Conservation (phyloP, 2,113 vertebrate genomes). For the Corapipo altera region DNA sequence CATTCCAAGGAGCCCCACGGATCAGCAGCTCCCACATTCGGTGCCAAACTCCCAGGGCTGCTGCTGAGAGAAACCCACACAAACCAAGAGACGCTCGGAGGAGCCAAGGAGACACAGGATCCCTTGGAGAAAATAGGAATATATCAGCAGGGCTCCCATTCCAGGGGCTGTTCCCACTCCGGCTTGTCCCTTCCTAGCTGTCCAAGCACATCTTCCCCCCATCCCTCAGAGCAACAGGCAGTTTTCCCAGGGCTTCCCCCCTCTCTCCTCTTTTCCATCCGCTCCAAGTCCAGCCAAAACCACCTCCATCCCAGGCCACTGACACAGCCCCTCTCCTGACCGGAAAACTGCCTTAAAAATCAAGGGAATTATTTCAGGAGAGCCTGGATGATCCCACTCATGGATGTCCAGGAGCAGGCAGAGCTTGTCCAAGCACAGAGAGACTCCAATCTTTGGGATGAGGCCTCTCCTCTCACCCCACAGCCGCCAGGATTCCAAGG, state of each 20-base stretch:
- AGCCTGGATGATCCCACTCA: background rate
- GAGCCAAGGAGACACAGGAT: background rate
- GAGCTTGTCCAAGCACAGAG: background rate
- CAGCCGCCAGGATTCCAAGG: background rate
- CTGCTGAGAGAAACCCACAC: constrained; percentile 40
- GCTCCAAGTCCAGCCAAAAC: background rate
- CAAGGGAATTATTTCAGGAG: background rate
- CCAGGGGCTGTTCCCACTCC: background rate
- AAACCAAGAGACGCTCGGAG: constrained; percentile 8
- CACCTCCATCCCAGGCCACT: background rate
- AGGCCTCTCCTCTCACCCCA: background rate
- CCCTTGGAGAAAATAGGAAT: background rate
- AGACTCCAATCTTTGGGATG: background rate
- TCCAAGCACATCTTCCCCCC: background rate
- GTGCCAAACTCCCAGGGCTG: background rate
- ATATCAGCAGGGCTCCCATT: background rate
- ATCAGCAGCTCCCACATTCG: background rate
- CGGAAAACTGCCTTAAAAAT: background rate
- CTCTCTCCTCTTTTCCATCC: background rate
- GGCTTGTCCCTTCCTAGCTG: background rate
- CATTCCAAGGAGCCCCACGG: background rate
- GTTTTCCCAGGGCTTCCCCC: background rate
- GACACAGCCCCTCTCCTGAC: background rate
- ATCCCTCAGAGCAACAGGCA: accelerated
- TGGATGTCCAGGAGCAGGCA: background rate